These are phyloP conservation scores for Notothenia coriiceps DNA, from an alignment of 2,113 vertebrate genomes.

Conservation along the genomic window DNA sequence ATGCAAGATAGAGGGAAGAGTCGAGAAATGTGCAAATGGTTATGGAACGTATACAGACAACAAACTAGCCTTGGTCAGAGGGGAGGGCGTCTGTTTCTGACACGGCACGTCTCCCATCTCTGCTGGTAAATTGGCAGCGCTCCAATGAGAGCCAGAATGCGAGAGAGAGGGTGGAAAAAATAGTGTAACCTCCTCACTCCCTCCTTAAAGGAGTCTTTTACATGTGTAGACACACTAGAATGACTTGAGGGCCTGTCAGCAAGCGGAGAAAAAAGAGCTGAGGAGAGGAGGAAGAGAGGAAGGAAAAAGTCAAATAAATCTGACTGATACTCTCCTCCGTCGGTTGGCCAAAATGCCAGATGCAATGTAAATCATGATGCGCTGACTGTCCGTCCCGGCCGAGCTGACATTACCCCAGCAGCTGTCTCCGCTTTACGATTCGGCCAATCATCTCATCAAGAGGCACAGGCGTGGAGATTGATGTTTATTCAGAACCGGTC, in stretches of 20 bases:
- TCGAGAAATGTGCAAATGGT: slow-evolving; percentile 27
- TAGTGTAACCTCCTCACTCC: slow-evolving; percentile 61
- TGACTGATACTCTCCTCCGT: slow-evolving; percentile 83
- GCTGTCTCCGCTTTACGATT: slow-evolving; percentile 81
- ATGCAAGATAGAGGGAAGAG: slow-evolving; percentile 20
- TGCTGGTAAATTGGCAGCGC: slow-evolving; percentile 77
- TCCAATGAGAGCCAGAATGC: slow-evolving; percentile 55
- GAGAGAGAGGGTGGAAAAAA: neutral
- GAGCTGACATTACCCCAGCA: slow-evolving; percentile 80
- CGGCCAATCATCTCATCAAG: slow-evolving; percentile 79
- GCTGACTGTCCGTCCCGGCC: slow-evolving; percentile 74
- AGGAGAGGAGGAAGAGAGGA: slow-evolving; percentile 64
- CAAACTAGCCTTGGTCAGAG: slow-evolving; percentile 52
- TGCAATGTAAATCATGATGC: slow-evolving; percentile 82
- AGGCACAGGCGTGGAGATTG: slow-evolving; percentile 74
- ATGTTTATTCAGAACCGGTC: slow-evolving; percentile 84
- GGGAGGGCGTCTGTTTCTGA: slow-evolving; percentile 40
- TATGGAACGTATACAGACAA: slow-evolving; percentile 42
- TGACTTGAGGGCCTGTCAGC: slow-evolving; percentile 85
- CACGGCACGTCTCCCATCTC: slow-evolving; percentile 37
- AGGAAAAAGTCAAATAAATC: slow-evolving; percentile 84
- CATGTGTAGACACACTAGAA: slow-evolving; percentile 82
- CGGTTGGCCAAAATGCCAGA: slow-evolving; percentile 83
- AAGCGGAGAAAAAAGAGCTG: slow-evolving; percentile 67
- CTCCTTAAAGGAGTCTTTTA: slow-evolving; percentile 76